These are phyloP conservation scores for Fundulus diaphanus DNA, from an alignment of 2,797 vertebrate genomes.

Conservation along the genomic window DNA sequence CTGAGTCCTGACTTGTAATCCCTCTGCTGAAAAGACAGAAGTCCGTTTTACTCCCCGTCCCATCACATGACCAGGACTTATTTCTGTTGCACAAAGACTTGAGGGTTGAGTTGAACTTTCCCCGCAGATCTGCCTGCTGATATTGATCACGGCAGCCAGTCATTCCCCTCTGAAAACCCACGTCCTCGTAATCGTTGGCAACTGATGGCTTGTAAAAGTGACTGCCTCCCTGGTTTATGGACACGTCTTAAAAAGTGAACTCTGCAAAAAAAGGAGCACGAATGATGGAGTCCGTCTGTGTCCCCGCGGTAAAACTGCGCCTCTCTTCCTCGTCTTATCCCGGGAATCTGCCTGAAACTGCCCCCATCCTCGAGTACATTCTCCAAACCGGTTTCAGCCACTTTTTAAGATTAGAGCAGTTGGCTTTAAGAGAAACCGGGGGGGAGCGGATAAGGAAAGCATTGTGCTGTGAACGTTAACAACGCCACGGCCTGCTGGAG, in stretches of 20 bases:
- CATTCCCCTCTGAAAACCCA: background rate
- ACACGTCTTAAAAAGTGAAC: conserved; percentile 2
- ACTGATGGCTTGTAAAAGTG: conserved; percentile 19
- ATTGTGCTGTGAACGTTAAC: conserved; percentile 56
- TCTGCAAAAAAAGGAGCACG: conserved; percentile 3
- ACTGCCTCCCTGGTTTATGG: conserved; percentile 12
- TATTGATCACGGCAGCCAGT: conserved; percentile 1
- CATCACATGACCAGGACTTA: background rate
- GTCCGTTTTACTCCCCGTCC: background rate
- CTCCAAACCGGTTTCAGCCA: conserved; percentile 50
- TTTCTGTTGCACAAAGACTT: background rate
- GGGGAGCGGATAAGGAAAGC: conserved; percentile 39
- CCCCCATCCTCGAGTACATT: conserved; percentile 43
- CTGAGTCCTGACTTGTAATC: background rate
- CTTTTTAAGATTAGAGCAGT: conserved; percentile 49
- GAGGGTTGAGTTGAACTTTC: background rate
- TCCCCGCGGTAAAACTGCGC: conserved; percentile 10
- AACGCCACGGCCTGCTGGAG: conserved; percentile 35
- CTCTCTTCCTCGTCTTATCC: conserved; percentile 23
- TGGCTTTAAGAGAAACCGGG: conserved; percentile 22
- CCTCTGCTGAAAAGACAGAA: no score
- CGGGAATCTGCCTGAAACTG: conserved; percentile 37
- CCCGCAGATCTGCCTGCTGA: background rate
- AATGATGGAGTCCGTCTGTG: conserved; percentile 63
- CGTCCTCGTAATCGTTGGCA: background rate